Percentiles rank a stretch among this genome's conserved stretches.
Evolutionary conservation across 2,797 vertebrate species (phyloP).

Genomic region (Anolis apletophallus): DNA sequence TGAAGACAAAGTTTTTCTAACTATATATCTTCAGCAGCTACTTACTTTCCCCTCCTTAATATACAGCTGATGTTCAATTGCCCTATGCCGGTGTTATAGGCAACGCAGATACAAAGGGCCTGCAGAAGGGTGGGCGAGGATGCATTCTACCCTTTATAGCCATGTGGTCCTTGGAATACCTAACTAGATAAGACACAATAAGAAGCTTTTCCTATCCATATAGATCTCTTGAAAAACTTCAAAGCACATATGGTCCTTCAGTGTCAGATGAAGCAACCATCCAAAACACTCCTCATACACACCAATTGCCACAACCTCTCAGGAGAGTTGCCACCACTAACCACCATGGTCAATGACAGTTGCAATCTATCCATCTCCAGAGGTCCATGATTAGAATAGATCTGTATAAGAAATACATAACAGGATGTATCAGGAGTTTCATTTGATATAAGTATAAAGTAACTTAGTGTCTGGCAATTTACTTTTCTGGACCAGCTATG

Average conservation of each 20-base stretch:
- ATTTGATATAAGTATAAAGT: too few species aligned
- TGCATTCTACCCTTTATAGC: neutral
- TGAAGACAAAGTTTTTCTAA: slow-evolving; percentile 42
- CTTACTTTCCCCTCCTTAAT: slow-evolving; percentile 39
- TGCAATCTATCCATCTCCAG: too few species aligned
- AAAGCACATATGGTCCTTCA: neutral
- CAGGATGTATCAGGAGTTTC: too few species aligned
- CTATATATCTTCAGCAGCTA: slow-evolving; percentile 28
- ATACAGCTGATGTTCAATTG: slow-evolving; percentile 6
- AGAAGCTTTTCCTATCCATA: neutral
- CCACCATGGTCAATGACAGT: too few species aligned
- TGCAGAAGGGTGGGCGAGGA: too few species aligned
- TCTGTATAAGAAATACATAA: neutral
- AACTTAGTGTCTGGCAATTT: neutral
- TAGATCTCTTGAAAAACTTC: neutral
- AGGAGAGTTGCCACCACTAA: too few species aligned
- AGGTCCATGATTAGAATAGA: neutral
- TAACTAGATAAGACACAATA: neutral
- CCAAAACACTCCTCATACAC: neutral
- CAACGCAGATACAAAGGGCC: neutral
- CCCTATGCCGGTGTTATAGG: neutral
- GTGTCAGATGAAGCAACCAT: too few species aligned
- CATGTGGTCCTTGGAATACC: neutral
- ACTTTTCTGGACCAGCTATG: too few species aligned
- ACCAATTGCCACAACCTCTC: neutral